Conservation (phyloP, 2,113 vertebrate genomes). For the Tychaedon coryphoeus region DNA sequence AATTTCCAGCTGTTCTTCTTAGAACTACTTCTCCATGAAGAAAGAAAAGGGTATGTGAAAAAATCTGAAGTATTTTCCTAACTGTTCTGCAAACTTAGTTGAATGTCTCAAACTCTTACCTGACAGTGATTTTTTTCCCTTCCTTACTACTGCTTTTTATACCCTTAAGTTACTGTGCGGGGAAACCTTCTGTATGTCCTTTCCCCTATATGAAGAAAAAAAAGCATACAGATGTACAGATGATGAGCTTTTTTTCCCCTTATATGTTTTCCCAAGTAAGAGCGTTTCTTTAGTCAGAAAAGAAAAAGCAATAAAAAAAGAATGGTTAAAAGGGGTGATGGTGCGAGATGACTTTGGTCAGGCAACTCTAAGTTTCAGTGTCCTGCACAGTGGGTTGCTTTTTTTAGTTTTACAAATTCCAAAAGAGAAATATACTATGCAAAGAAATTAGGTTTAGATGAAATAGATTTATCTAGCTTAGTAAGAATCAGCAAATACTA, state of each 20-base stretch:
- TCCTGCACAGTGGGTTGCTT: background rate
- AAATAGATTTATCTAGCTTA: background rate
- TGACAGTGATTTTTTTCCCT: background rate
- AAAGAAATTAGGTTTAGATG: background rate
- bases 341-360: background rate
- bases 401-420: background rate
- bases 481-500: background rate
- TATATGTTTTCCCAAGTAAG: background rate
- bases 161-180: background rate
- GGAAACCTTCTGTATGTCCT: background rate
- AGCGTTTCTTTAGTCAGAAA: background rate
- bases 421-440: background rate
- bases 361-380: background rate
- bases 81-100: background rate
- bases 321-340: background rate
- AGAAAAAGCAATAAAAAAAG: background rate
- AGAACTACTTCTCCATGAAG: background rate
- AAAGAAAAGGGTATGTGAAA: background rate
- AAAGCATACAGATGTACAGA: background rate
- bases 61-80: background rate
- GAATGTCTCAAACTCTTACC: background rate
- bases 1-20: background rate
- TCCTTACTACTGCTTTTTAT: background rate
- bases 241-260: background rate
- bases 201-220: background rate